Percentiles rank a stretch among this genome's conserved stretches.
These are phyloP conservation scores for Emydocephalus ijimae DNA, from an alignment of 2,113 vertebrate species.

Conservation along the genomic window DNA sequence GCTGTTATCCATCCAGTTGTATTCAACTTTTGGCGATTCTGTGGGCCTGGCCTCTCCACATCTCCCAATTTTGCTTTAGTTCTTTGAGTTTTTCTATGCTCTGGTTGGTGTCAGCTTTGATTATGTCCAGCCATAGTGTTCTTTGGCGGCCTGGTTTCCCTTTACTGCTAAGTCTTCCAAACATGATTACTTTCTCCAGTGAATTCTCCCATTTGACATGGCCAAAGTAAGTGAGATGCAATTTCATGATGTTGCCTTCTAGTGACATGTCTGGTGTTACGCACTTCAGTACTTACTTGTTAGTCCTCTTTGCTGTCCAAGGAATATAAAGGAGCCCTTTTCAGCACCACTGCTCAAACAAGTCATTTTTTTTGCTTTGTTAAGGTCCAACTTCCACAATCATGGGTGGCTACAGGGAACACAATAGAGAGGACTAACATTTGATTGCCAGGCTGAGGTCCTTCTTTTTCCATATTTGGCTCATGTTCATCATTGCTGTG, in stretches of 20 bases:
- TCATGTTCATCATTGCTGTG: neutral
- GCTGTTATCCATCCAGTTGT: neutral
- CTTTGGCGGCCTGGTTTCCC: neutral
- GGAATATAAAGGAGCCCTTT: neutral
- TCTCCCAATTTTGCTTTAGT: neutral
- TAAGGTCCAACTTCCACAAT: neutral
- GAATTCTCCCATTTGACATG: neutral
- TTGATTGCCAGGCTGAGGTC: neutral
- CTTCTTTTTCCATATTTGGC: neutral
- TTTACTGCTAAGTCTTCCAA: neutral
- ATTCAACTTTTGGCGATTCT: neutral
- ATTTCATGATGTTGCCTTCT: neutral
- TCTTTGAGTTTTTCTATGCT: neutral
- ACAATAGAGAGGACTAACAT: neutral
- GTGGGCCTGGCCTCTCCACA: neutral
- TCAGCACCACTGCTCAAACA: neutral
- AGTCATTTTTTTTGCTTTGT: neutral
- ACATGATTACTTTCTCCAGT: neutral
- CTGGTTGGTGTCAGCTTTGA: neutral
- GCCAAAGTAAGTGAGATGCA: neutral
- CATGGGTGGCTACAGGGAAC: neutral
- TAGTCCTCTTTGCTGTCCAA: neutral
- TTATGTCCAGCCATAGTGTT: neutral
- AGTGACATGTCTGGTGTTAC: neutral
- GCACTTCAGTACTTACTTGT: neutral